phyloP scores from a whole-genome alignment of 1,140 invertebrate genomes.

The Achroia grisella region DNA sequence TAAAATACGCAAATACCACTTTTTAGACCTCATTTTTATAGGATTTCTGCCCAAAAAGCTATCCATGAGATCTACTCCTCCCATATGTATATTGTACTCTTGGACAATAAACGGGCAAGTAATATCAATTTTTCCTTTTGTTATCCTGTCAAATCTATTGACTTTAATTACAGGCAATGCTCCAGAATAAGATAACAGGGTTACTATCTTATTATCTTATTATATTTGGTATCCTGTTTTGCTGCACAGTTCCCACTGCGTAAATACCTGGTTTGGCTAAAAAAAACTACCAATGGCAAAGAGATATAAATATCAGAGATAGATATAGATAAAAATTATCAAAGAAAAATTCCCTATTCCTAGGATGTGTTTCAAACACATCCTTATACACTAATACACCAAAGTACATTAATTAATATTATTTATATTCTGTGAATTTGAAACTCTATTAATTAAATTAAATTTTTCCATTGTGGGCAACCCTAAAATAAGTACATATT shows the following conservation, averaged over 20 bases:
- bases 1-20: constrained; percentile 26
- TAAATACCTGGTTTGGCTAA: too few relatives aligned
- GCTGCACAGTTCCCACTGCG: too few relatives aligned
- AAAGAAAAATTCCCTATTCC: not conserved
- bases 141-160: not conserved
- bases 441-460: too few relatives aligned
- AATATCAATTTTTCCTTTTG: not conserved
- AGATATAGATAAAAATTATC: not conserved
- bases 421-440: too few relatives aligned
- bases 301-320: too few relatives aligned
- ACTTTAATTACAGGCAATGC: not conserved
- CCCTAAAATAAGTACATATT: too few relatives aligned
- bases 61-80: constrained; percentile 43
- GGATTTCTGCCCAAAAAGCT: constrained; percentile 43
- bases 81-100: constrained; percentile 33
- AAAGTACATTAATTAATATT: too few relatives aligned
- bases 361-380: not conserved
- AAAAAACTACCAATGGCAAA: too few relatives aligned
- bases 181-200: not conserved
- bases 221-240: not conserved
- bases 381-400: too few relatives aligned
- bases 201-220: not conserved
- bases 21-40: constrained; percentile 23
- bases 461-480: too few relatives aligned
- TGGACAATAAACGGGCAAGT: too few relatives aligned